Evolutionary conservation across 2,113 vertebrate species (phyloP).

Genomic region (Strix uralensis): DNA sequence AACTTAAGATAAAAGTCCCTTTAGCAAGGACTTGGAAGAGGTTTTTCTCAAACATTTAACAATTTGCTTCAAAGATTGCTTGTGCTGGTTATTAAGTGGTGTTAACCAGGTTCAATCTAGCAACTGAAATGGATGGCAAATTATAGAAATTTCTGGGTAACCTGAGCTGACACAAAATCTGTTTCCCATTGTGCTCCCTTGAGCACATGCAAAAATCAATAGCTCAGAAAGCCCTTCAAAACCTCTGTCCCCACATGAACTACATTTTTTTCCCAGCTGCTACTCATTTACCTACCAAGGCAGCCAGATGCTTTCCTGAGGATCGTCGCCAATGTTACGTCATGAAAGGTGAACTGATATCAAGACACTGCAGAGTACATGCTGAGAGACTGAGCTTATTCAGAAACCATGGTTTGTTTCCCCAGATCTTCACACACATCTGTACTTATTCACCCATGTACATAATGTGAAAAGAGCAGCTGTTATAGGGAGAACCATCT

Average conservation of each 20-base stretch:
- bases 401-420: background rate
- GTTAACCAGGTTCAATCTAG: background rate
- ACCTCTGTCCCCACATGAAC: background rate
- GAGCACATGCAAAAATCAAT: conserved; percentile 26
- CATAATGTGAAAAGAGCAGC: background rate
- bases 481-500: background rate
- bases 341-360: conserved; percentile 4
- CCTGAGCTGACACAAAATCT: background rate
- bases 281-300: conserved; percentile 32
- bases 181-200: background rate
- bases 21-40: background rate
- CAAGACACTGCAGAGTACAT: background rate
- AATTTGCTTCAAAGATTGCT: background rate
- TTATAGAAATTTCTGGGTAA: background rate
- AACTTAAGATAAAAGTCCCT: background rate
- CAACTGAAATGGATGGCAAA: background rate
- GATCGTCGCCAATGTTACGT: background rate
- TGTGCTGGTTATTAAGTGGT: background rate
- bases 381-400: background rate
- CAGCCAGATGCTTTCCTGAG: conserved; percentile 35
- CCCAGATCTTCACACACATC: background rate
- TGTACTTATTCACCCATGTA: background rate
- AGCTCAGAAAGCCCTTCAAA: conserved; percentile 21
- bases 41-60: background rate
- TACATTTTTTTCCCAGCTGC: conserved; percentile 25